phyloP scores from a whole-genome alignment of 1,140 invertebrate species.

The Zaprionus capensis region DNA sequence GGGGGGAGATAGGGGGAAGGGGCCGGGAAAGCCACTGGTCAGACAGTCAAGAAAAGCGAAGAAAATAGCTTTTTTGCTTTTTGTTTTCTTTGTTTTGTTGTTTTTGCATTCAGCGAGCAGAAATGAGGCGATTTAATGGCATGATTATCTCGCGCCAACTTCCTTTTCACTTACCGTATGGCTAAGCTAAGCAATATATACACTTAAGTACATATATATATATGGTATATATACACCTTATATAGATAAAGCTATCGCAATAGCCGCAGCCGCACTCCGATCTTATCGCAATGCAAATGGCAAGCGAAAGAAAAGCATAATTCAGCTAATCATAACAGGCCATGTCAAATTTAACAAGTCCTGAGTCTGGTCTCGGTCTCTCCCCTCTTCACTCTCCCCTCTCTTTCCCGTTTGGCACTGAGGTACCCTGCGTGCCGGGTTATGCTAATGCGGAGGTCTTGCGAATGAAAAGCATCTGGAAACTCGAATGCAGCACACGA shows the following conservation, averaged over 20 bases:
- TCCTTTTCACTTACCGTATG: constrained; percentile 18
- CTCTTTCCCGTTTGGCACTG: not conserved
- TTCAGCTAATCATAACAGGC: constrained; percentile 80
- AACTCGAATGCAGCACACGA: constrained; percentile 61
- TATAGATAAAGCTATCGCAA: not conserved
- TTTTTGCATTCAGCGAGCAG: constrained; percentile 58
- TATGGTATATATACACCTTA: constrained; percentile 10
- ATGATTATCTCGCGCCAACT: constrained; percentile 47
- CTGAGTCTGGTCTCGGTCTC: constrained; percentile 14
- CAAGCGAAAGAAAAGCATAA: constrained; percentile 55
- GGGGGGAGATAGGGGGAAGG: not conserved
- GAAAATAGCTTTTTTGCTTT: constrained; percentile 33
- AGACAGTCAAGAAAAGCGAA: constrained; percentile 49
- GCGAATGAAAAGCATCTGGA: constrained; percentile 37
- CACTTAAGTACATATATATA: constrained; percentile 4
- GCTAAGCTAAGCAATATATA: not conserved
- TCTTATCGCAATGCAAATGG: constrained; percentile 75
- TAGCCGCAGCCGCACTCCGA: constrained; percentile 11
- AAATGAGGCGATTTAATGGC: constrained; percentile 38
- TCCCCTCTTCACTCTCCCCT: not conserved
- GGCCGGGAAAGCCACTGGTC: constrained; percentile 27
- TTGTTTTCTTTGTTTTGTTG: not conserved
- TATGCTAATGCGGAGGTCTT: constrained; percentile 68
- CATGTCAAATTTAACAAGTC: constrained; percentile 75
- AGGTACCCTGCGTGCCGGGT: constrained; percentile 58